Evolutionary conservation across 30 jellyfish, hydroid and myxozoan genomes (phyloP).

Genomic region (Hydra vulgaris): DNA sequence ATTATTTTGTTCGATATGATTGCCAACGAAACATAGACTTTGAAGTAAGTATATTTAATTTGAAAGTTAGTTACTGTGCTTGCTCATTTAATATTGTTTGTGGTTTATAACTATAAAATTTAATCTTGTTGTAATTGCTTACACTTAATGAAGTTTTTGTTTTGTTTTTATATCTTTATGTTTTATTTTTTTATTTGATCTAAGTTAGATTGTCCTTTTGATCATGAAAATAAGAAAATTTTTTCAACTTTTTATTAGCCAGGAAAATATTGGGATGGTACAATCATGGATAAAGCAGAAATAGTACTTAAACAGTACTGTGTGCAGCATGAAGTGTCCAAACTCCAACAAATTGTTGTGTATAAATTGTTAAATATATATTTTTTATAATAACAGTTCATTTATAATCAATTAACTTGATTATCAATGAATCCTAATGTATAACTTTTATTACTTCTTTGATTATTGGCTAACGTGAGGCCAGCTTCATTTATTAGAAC

Average conservation of each 20-base stretch:
- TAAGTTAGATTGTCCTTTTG: background rate
- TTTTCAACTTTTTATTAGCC: slow-evolving; percentile 11
- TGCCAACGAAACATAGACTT: slow-evolving; percentile 40
- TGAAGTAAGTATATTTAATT: slow-evolving; percentile 22
- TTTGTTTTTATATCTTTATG: no score
- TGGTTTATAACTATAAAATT: no score
- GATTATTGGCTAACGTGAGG: no score
- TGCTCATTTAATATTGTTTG: background rate
- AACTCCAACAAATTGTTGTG: slow-evolving; percentile 12
- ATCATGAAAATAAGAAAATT: no score
- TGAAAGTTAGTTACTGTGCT: background rate
- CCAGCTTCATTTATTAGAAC: no score
- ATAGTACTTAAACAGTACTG: background rate
- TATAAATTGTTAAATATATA: background rate
- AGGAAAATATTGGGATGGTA: slow-evolving; percentile 14
- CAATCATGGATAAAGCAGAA: slow-evolving; percentile 15
- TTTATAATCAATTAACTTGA: no score
- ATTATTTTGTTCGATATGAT: slow-evolving; percentile 45
- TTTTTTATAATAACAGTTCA: no score
- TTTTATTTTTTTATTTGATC: no score
- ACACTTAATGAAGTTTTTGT: no score
- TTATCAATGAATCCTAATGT: no score
- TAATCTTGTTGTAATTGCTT: no score
- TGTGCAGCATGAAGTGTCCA: slow-evolving; percentile 26
- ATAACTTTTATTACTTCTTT: no score